Conservation (phyloP, 2,113 vertebrate species). For the Apaloderma vittatum region DNA sequence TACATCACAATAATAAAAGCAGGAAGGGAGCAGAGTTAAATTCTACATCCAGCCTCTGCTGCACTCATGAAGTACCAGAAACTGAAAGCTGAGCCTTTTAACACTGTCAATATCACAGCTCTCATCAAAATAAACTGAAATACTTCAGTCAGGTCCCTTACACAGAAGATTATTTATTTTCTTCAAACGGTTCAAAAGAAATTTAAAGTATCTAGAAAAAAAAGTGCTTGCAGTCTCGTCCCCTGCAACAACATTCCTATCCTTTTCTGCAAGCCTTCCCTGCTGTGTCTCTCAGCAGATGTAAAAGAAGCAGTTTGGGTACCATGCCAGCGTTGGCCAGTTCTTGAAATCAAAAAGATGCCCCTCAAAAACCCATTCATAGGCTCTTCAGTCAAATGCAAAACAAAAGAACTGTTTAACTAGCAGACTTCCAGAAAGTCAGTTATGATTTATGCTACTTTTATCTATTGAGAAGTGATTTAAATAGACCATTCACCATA, state of each 20-base stretch:
- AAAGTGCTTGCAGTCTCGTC: background rate
- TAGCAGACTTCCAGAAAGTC: background rate
- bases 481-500: background rate
- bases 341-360: background rate
- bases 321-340: background rate
- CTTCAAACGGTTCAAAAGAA: background rate
- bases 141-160: background rate
- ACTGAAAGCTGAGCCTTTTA: background rate
- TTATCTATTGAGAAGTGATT: background rate
- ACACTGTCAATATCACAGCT: background rate
- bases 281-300: background rate
- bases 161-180: background rate
- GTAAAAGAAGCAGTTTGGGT: background rate
- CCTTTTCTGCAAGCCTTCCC: background rate
- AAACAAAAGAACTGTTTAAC: slow-evolving; percentile 19
- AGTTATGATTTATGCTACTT: background rate
- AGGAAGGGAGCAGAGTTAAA: background rate
- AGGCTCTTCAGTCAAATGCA: background rate
- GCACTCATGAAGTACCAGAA: background rate
- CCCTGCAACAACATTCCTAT: background rate
- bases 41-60: background rate
- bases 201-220: background rate
- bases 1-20: background rate
- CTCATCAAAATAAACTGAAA: background rate
- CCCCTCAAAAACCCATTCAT: background rate